Conservation (phyloP, 2,797 vertebrate genomes). For the Momotus momota region DNA sequence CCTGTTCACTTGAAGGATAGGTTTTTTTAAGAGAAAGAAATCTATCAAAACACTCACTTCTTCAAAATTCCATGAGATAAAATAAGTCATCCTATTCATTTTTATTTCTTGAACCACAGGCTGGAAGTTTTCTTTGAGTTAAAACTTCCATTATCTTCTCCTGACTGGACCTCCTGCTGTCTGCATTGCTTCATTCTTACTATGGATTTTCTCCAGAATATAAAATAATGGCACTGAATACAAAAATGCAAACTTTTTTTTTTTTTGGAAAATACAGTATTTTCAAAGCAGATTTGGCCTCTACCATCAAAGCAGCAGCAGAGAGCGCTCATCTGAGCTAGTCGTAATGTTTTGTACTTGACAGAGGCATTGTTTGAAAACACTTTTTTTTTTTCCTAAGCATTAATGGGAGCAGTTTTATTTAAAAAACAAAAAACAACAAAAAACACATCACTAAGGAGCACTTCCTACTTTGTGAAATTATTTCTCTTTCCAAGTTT, state of each 20-base stretch:
- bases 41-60: background rate
- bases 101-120: constrained; percentile 7
- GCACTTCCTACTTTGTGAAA: background rate
- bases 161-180: background rate
- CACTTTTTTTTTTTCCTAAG: background rate
- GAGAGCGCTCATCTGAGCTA: background rate
- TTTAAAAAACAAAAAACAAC: background rate
- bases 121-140: constrained; percentile 3
- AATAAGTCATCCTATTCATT: constrained; percentile 18
- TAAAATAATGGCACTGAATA: background rate
- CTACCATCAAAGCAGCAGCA: background rate
- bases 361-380: background rate
- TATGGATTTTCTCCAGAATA: background rate
- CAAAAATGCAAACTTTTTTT: background rate
- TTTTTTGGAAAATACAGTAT: background rate
- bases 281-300: constrained; percentile 3
- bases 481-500: background rate
- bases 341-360: background rate
- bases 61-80: background rate
- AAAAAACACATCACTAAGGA: background rate
- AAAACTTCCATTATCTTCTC: constrained; percentile 14
- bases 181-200: background rate
- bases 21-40: background rate
- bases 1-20: background rate
- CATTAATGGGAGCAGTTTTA: background rate